Conservation (phyloP, 1,140 invertebrate genomes). For the Physella acuta region DNA sequence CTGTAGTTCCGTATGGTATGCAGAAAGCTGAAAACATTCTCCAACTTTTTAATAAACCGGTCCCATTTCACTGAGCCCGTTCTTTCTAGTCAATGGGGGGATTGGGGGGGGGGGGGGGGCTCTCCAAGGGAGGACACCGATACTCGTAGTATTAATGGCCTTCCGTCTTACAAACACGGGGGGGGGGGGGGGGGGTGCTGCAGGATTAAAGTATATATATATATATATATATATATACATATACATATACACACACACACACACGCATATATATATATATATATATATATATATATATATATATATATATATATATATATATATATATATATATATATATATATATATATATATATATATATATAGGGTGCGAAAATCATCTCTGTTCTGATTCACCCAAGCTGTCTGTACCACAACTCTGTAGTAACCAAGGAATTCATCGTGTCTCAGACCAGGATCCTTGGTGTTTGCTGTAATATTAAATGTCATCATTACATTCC, state of each 20-base stretch:
- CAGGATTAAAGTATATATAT: not conserved
- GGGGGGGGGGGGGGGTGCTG: not conserved
- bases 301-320: conserved; percentile 8
- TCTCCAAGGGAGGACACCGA: not conserved
- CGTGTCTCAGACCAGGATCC: too few species aligned
- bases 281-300: not conserved
- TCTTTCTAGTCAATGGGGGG: not conserved
- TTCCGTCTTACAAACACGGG: not conserved
- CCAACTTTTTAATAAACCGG: too few species aligned
- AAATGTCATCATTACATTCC: too few species aligned
- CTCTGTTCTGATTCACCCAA: too few species aligned
- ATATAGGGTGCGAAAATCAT: too few species aligned
- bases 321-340: not conserved
- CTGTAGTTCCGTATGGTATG: too few species aligned
- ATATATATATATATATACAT: not conserved
- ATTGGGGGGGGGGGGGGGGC: not conserved
- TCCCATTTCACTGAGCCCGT: too few species aligned
- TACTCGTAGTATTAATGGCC: not conserved
- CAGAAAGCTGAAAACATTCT: too few species aligned
- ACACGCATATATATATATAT: conserved; percentile 7
- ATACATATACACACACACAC: not conserved
- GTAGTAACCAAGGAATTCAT: too few species aligned
- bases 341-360: conserved; percentile 1
- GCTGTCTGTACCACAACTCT: too few species aligned
- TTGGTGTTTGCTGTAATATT: too few species aligned